phyloP scores from a whole-genome alignment of 2,797 vertebrate genomes.

The Phyllotis vaccarum region DNA sequence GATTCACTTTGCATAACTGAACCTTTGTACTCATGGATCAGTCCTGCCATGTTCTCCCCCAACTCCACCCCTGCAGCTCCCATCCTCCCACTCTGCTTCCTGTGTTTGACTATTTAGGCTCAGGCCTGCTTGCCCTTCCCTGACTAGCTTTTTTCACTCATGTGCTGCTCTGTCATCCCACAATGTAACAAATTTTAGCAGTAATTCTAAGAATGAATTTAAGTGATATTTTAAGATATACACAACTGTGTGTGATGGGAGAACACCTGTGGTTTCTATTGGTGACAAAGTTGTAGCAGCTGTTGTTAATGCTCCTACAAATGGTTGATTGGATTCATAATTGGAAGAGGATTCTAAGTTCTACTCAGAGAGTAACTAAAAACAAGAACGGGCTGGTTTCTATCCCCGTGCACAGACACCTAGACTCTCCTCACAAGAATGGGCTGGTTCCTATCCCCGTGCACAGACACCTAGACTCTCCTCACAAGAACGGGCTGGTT shows the following conservation, averaged over 20 bases:
- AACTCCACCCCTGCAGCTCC: no score
- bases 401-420: background rate
- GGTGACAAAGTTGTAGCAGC: background rate
- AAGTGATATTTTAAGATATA: background rate
- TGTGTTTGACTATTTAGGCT: background rate
- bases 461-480: background rate
- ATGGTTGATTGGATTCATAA: background rate
- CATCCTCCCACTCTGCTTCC: background rate
- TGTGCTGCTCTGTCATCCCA: background rate
- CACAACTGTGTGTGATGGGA: background rate
- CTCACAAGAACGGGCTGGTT: no score
- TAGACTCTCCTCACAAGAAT: conserved; percentile 42
- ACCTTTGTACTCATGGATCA: background rate
- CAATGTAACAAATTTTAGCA: background rate
- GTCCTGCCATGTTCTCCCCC: background rate
- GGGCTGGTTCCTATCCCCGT: background rate
- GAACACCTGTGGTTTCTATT: background rate
- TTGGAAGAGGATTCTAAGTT: background rate
- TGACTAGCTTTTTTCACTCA: background rate
- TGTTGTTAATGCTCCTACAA: background rate
- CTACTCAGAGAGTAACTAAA: background rate
- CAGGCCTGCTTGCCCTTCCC: background rate
- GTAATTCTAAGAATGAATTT: background rate
- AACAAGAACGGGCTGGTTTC: background rate
- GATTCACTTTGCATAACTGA: background rate